Conservation (phyloP, 1,140 invertebrate species). For the Papilio polyxenes region DNA sequence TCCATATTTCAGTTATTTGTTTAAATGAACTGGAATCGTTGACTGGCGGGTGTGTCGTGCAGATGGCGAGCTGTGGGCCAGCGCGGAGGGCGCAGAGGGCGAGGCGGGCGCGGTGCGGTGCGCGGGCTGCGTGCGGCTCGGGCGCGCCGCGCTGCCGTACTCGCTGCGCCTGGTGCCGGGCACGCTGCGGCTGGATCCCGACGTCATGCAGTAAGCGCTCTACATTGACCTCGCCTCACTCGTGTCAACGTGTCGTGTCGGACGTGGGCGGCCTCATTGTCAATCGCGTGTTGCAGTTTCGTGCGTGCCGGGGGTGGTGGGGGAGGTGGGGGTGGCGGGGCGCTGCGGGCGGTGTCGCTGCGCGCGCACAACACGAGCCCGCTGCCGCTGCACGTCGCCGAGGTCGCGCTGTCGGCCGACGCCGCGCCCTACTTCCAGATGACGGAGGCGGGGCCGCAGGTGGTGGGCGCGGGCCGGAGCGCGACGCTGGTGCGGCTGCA, state of each 20-base stretch:
- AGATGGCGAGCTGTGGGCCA: constrained; percentile 60
- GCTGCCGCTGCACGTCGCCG: constrained; percentile 46
- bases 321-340: constrained; percentile 44
- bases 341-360: constrained; percentile 38
- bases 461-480: constrained; percentile 42
- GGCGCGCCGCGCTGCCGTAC: no score
- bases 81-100: constrained; percentile 40
- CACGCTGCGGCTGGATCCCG: no score
- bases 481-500: constrained; percentile 43
- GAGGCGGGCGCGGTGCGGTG: constrained; percentile 12
- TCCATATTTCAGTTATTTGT: no score
- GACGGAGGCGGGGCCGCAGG: constrained; percentile 41
- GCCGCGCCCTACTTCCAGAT: constrained; percentile 51
- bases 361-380: constrained; percentile 57
- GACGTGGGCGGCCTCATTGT: no score
- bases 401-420: constrained; percentile 44
- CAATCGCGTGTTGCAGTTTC: constrained; percentile 46
- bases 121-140: no score
- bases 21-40: no score
- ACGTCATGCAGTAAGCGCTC: no score
- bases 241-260: no score
- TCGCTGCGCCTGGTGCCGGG: no score
- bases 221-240: no score
- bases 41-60: not conserved
- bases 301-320: constrained; percentile 51